These are phyloP conservation scores for Apamea crenata DNA, from an alignment of 2,888 invertebrate species.

Conservation along the genomic window DNA sequence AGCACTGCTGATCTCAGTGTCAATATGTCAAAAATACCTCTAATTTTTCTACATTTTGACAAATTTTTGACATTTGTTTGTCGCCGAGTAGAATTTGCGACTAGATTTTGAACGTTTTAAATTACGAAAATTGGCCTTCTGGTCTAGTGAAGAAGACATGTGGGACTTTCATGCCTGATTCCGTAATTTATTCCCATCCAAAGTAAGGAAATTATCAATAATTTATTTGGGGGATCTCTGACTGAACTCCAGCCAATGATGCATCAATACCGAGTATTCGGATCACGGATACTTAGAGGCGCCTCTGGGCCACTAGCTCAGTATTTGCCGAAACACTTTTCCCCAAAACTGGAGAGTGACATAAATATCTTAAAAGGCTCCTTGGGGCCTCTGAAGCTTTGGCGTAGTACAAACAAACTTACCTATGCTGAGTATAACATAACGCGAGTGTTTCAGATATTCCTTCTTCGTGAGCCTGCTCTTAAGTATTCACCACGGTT, in stretches of 20 bases:
- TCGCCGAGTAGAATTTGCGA: no score
- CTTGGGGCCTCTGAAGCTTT: constrained; percentile 63
- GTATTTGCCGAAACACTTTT: constrained; percentile 53
- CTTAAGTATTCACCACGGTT: constrained; percentile 50
- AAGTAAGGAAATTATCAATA: constrained; percentile 25
- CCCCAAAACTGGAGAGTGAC: constrained; percentile 62
- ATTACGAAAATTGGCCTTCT: no score
- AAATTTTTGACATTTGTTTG: no score
- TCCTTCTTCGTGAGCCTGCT: constrained; percentile 46
- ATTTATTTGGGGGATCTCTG: constrained; percentile 8
- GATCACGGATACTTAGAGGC: constrained; percentile 29
- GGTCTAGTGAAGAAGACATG: background rate
- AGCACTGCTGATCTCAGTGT: no score
- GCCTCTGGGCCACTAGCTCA: constrained; percentile 29
- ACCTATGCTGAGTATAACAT: constrained; percentile 55
- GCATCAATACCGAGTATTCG: constrained; percentile 19
- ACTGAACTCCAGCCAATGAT: constrained; percentile 1
- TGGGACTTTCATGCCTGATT: constrained; percentile 12
- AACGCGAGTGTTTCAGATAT: constrained; percentile 52
- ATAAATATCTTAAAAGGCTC: constrained; percentile 73
- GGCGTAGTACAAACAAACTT: constrained; percentile 58
- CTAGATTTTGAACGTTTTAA: no score
- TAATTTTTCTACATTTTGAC: no score
- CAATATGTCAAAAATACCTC: no score
- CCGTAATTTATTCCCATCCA: constrained; percentile 1